Conservation (phyloP, 2,888 invertebrate genomes). For the Altica lythri region DNA sequence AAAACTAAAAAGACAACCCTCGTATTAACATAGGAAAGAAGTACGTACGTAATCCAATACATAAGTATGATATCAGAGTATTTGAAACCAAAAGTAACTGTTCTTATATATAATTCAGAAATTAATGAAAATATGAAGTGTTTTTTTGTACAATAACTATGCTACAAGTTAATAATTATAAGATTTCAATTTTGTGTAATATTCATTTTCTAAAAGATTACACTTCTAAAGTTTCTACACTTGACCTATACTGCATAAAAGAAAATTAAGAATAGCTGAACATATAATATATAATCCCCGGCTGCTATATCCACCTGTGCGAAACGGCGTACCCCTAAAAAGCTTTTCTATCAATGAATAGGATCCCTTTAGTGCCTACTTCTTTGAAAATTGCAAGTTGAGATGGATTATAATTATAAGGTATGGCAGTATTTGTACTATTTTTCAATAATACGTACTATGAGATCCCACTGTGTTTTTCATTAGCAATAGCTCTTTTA, state of each 20-base stretch:
- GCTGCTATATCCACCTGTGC: constrained; percentile 12
- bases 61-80: no score
- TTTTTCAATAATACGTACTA: constrained; percentile 2
- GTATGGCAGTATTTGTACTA: constrained; percentile 7
- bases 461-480: constrained; percentile 4
- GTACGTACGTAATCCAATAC: no score
- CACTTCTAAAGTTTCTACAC: no score
- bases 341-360: constrained; percentile 7
- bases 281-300: constrained; percentile 14
- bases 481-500: no score
- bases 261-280: constrained; percentile 7
- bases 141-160: no score
- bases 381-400: constrained; percentile 13
- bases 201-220: not conserved
- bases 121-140: no score
- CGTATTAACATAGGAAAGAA: no score
- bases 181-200: no score
- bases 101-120: no score
- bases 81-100: no score
- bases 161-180: no score
- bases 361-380: constrained; percentile 7
- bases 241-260: constrained; percentile 8
- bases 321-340: constrained; percentile 14
- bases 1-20: no score
- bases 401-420: constrained; percentile 13